These are phyloP conservation scores for Caenorhabditis angaria DNA, from an alignment of 2,888 invertebrate genomes.

Conservation along the genomic window DNA sequence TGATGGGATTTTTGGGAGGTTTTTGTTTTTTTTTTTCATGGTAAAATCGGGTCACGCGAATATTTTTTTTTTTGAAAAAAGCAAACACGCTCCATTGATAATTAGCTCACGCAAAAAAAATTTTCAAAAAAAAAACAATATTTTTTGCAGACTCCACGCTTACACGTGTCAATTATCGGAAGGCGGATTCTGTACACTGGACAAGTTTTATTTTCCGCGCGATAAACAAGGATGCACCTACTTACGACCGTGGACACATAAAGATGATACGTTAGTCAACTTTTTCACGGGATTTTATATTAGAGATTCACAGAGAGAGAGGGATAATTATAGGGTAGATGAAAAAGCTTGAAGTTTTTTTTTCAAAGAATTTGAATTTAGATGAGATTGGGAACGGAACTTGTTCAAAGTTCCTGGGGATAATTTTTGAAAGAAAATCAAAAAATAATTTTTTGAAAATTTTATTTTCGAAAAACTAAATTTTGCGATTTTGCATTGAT, in stretches of 20 bases:
- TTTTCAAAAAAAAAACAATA: neutral
- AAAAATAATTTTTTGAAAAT: too few species aligned
- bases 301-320: too few species aligned
- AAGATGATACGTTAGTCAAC: constrained; percentile 32
- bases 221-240: constrained; percentile 46
- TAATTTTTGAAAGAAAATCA: neutral
- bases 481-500: too few species aligned
- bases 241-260: constrained; percentile 46
- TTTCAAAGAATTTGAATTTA: too few species aligned
- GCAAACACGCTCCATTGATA: neutral
- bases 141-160: constrained; percentile 49
- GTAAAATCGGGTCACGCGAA: too few species aligned
- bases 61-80: neutral
- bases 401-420: too few species aligned
- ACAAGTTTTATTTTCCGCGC: constrained; percentile 44
- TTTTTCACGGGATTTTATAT: neutral
- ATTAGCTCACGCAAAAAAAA: neutral
- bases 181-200: constrained; percentile 54
- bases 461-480: neutral
- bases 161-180: constrained; percentile 52
- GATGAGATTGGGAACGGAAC: constrained; percentile 11
- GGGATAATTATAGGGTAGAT: neutral
- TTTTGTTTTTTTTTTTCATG: too few species aligned
- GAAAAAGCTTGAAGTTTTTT: neutral
- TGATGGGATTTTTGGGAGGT: neutral